Base-by-base conservation (phyloP, 2,113 vertebrate species). In the Silurus meridionalis region DNA sequence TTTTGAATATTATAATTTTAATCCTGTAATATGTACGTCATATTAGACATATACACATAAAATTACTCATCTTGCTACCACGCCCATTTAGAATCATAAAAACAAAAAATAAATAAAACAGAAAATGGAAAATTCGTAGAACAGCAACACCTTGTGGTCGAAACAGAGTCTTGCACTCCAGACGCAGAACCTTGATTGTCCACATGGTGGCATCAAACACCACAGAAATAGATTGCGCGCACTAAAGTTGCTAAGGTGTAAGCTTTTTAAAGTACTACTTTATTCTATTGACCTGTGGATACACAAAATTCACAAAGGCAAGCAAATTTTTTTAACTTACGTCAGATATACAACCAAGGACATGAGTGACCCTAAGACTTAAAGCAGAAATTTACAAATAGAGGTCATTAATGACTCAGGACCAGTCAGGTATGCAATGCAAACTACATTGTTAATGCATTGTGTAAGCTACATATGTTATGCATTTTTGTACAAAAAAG, bases 131-230 rank as follows among this genome's bases (percentile, higher is more conserved):
- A 61, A 50, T 17, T 11, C 17, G 82, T 50, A 6, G 6, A 53
- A 72, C 52, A 46, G n/a, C 50, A 87, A 72, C 75, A 83, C 83
- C 89, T 75, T 53, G 74, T 89, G 89, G 87, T 48, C 4, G 53
- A 37, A 7, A 50, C 52, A 37, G 1, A 71, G 6, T 23, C 1
- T 25, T 53, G 61, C 25, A 50, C 21, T 0, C 11, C 28, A 77
- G n/a, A n/a, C 19, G 57, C 55, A 75, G 17, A 15, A 48, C 0
- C 28, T 25, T 4, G 9, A 55, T n/a, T n/a, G 5, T 83, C 93
- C 94, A 92, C 90, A 85, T 89, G 93, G n/a, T 82, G 2, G 91
- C 64, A 89, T 89, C 88, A 94, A 5, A 91, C 64, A 83, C 75
- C 87, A 92, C 13, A 84, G 25, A 37, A 80, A 55, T 1, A 81